These are phyloP conservation scores for Batillaria attramentaria DNA, from an alignment of 1,140 invertebrate species.

Conservation along the genomic window DNA sequence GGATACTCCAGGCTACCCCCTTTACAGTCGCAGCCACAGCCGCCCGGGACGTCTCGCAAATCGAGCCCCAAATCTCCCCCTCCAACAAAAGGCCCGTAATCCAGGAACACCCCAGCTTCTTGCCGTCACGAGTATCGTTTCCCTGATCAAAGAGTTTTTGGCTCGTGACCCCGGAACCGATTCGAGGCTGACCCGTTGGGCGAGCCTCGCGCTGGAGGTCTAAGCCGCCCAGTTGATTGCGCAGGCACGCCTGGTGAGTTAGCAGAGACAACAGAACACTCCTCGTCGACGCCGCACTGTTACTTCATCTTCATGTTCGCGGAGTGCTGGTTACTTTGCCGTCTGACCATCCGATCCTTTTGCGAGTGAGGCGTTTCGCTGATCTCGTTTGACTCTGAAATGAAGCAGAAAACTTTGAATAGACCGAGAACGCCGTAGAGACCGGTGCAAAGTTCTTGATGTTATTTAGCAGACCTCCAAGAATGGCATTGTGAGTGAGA, in stretches of 20 bases:
- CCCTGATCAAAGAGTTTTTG: too few species aligned
- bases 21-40: neutral
- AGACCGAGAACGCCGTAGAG: neutral
- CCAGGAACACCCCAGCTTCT: too few species aligned
- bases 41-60: too few species aligned
- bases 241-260: neutral
- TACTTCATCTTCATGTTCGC: neutral
- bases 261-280: slow-evolving; percentile 6
- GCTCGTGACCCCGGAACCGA: slow-evolving; percentile 9
- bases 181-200: neutral
- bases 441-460: neutral
- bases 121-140: too few species aligned
- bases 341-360: neutral
- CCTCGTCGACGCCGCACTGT: neutral
- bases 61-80: too few species aligned
- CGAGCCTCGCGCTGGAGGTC: neutral
- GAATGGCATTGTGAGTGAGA: too few species aligned
- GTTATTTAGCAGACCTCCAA: too few species aligned
- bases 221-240: neutral
- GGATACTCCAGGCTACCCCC: neutral
- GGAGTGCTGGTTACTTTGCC: neutral
- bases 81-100: too few species aligned
- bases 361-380: neutral
- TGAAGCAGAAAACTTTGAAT: neutral
- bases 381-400: neutral